These are phyloP conservation scores for Sceloporus undulatus DNA, from an alignment of 2,113 vertebrate genomes.

Conservation along the genomic window DNA sequence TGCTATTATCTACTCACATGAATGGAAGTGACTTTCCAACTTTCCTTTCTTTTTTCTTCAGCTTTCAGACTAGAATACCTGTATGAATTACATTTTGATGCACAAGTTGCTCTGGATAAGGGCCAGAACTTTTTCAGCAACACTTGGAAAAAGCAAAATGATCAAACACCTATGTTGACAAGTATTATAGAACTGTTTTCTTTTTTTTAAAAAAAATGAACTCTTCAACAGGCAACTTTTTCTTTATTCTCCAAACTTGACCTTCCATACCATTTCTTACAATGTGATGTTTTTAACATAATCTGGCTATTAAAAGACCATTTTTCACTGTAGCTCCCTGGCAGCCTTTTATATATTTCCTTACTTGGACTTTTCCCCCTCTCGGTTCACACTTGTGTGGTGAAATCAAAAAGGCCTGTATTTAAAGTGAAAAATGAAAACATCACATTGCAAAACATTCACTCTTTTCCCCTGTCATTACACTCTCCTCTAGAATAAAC, in stretches of 20 bases:
- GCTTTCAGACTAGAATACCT: not conserved
- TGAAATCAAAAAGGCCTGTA: conserved; percentile 61
- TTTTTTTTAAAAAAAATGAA: rapidly evolving
- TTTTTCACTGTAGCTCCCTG: conserved; percentile 28
- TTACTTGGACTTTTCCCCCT: conserved; percentile 18
- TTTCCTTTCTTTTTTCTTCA: not conserved
- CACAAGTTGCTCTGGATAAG: not conserved
- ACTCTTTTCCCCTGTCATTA: conserved; percentile 66
- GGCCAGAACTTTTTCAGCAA: not conserved
- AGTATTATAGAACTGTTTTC: not conserved
- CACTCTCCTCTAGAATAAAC: conserved; percentile 66
- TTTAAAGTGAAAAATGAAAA: conserved; percentile 71
- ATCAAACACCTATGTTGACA: not conserved
- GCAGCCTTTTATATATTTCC: not conserved
- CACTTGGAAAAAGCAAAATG: conserved; percentile 4
- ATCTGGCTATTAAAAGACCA: conserved; percentile 10
- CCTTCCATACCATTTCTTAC: conserved; percentile 26
- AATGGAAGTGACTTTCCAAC: not conserved
- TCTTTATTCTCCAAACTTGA: not conserved
- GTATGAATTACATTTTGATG: not conserved
- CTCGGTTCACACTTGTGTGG: conserved; percentile 37
- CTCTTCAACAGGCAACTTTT: not conserved
- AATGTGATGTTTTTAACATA: conserved; percentile 16
- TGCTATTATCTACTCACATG: not conserved
- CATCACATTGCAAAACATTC: conserved; percentile 64